Evolutionary conservation across 2,888 invertebrate genomes (phyloP).

Genomic region (Tribolium freemani): DNA sequence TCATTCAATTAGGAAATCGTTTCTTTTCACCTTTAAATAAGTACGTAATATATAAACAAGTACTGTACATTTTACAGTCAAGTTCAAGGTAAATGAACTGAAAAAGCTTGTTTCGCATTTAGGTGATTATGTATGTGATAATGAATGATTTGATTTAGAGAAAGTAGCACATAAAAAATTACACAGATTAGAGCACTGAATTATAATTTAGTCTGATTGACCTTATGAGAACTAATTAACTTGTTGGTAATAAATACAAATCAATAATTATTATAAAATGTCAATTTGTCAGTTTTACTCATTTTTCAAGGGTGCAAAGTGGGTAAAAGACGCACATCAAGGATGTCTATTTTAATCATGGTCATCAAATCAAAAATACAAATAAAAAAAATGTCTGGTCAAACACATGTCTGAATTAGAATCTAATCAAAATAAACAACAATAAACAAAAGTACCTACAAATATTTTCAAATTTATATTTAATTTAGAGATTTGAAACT

Average conservation of each 20-base stretch:
- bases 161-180: background rate
- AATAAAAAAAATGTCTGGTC: background rate
- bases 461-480: background rate
- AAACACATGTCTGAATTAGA: no score
- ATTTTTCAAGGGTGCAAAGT: background rate
- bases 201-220: background rate
- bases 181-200: background rate
- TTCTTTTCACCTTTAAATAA: no score
- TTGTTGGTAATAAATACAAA: background rate
- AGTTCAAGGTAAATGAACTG: no score
- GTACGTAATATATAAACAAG: no score
- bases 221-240: background rate
- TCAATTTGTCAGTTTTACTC: background rate
- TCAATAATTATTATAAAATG: background rate
- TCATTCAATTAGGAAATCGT: no score
- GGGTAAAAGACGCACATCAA: background rate
- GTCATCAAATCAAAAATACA: background rate
- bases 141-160: background rate
- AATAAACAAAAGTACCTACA: no score
- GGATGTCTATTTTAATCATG: background rate
- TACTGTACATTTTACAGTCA: no score
- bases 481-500: constrained; percentile 2
- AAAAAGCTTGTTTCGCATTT: no score
- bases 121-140: no score
- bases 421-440: no score